Evolutionary conservation across 2,888 invertebrate genomes (phyloP), one percentile per base, ranked within the genome.

Genomic region (Leptinotarsa peninsularis): DNA sequence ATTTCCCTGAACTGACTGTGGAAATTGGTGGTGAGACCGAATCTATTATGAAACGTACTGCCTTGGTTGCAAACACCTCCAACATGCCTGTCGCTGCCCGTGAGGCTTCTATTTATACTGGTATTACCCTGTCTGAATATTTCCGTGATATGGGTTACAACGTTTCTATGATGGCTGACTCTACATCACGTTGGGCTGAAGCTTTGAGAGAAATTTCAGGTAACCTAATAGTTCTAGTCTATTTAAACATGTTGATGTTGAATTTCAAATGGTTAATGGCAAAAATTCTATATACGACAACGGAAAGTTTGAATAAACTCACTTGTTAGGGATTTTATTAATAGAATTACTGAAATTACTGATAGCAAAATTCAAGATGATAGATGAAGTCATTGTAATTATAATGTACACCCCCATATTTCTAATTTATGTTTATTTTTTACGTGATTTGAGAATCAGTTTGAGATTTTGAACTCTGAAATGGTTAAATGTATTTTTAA

Each of bases 61-160:
- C 98, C 54, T 91, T 99, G 76, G 99, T 99, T 23, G 99, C 99
- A 86, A 99, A 99, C 90, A 99, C 99, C 49, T 99, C 99, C 81
- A 99, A 99, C 95, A 99, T 99, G 99, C 99, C 99, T 87, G 99
- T 99, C 79, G 99, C 99, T 85, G 99, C 99, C 89, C 94, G 99
- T 89, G 99, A 99, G 90, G 99, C 99, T 78, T 99, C 99, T 88
- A 99, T 99, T 89, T 99, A 99, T 89, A 99, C 99, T 78, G 96
- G 97, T 85, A 99, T 99, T 89, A 99, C 99, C 0, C 91, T 99
- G n/a, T 98, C 99, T 43, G 99, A 99, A 90, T 99, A 99, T 90
- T 99, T 98, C 95, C 93, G 96, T 85, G 96, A 96, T 90, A 98
- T 98, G 99, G 99, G 99, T 87, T 98, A 98, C 93, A 97, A 99